A percentile compares a stretch with the other conserved stretches of the same genome.
These are phyloP conservation scores for Apamea epomidion DNA, from an alignment of 2,888 invertebrate species.

Conservation along the genomic window DNA sequence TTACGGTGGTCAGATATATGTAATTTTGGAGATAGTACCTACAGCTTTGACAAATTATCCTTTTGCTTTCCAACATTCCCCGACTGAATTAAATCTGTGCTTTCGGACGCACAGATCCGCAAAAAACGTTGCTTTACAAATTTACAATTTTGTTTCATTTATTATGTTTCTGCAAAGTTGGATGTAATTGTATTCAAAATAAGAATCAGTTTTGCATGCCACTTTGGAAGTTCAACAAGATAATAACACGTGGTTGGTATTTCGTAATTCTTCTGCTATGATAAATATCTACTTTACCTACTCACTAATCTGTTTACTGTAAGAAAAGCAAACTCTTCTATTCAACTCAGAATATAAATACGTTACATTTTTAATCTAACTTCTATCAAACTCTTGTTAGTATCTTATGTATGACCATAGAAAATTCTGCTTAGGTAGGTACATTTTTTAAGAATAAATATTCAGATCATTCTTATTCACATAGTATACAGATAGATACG, in stretches of 20 bases:
- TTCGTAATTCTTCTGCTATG: no score
- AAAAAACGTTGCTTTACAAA: neutral
- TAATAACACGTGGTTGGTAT: constrained; percentile 16
- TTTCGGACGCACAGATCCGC: neutral
- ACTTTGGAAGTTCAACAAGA: neutral
- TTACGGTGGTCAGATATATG: no score
- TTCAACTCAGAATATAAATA: neutral
- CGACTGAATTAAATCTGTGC: no score
- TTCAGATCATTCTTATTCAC: neutral
- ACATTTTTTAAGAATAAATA: neutral
- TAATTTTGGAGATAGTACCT: no score
- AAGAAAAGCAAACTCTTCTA: neutral
- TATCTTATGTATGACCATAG: neutral
- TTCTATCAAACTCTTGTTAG: constrained; percentile 30
- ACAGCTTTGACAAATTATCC: no score
- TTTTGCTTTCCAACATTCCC: neutral
- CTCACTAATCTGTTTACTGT: no score
- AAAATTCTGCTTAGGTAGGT: constrained; percentile 3
- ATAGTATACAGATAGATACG: neutral
- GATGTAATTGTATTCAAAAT: neutral
- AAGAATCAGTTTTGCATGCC: constrained; percentile 14
- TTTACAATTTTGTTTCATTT: neutral
- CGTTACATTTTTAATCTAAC: constrained; percentile 6
- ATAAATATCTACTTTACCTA: neutral
- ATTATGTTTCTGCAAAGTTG: neutral